Evolutionary conservation across 2,888 invertebrate genomes (phyloP).

Genomic region (Palloptera scutellata): DNA sequence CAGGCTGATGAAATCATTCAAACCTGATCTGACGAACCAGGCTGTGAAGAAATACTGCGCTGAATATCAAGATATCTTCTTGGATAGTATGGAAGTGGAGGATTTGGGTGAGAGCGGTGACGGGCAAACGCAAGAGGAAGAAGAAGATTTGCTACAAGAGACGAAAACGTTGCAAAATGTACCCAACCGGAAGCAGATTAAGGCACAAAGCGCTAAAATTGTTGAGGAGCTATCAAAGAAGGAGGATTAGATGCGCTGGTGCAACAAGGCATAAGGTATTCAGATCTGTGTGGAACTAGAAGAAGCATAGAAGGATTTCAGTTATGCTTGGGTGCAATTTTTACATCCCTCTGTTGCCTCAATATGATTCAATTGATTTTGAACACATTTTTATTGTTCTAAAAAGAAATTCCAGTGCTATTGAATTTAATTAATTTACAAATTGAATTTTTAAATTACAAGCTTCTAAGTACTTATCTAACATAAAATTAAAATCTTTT

Average conservation of each 20-base stretch:
- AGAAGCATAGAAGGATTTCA: too few relatives aligned
- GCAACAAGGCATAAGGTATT: neutral
- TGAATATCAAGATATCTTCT: slow-evolving; percentile 50
- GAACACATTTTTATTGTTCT: too few relatives aligned
- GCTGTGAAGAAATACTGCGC: slow-evolving; percentile 36
- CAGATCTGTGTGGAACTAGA: too few relatives aligned
- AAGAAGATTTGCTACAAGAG: slow-evolving; percentile 44
- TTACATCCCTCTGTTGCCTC: too few relatives aligned
- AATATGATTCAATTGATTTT: too few relatives aligned
- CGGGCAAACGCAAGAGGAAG: slow-evolving; percentile 24
- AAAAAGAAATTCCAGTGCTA: too few relatives aligned
- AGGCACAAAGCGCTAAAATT: slow-evolving; percentile 57
- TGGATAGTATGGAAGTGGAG: slow-evolving; percentile 42
- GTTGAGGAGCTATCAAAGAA: slow-evolving; percentile 59
- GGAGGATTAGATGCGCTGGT: slow-evolving; percentile 46
- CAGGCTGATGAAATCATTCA: slow-evolving; percentile 50
- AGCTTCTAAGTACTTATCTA: too few relatives aligned
- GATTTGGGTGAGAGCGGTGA: slow-evolving; percentile 40
- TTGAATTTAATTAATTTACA: too few relatives aligned
- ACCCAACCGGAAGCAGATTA: slow-evolving; percentile 58
- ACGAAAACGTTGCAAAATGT: slow-evolving; percentile 48
- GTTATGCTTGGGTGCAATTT: too few relatives aligned
- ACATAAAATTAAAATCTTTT: too few relatives aligned
- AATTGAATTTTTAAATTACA: too few relatives aligned
- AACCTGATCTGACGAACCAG: slow-evolving; percentile 36